Base-by-base conservation (phyloP, 2,113 vertebrate genomes). In the Dasypus novemcinctus region DNA sequence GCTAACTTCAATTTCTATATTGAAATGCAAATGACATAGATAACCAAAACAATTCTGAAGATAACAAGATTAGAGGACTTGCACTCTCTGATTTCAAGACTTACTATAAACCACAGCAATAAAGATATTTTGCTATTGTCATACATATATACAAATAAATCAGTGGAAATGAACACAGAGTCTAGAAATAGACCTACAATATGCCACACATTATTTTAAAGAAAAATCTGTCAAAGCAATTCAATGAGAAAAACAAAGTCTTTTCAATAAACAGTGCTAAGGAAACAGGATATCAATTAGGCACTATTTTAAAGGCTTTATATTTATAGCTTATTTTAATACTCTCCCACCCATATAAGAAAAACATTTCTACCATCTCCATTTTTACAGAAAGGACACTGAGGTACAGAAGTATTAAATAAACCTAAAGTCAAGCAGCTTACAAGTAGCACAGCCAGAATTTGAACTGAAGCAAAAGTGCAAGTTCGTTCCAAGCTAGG, bases 21-120 rank as follows among this genome's bases (percentile, higher is more conserved):
- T 72, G 91, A 54, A 88, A 95, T 91, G 52, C 20, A 81, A 94
- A 94, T 81, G 27, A 69, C 21, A 23, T 86, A 93, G 85, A 63
- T 57, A 89, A 23, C 21, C 71, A 88, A 85, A 38, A 83, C n/a
- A 86, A 63, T 81, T 69, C 57, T 20, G 46, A 74, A 46, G 25
- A 93, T 43, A 66, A 89, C 59, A 76, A n/a, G 43, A 81, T 81
- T 61, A 88, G 61, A 87, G 11, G 38, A 61, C 7, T 64, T 64
- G 29, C 2, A 18, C 4, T 61, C 29, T 7, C 8, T 87, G 80
- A 72, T 72, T 92, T 87, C 13, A 64, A 89, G 33, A 4, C 59
- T 69, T 36, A 75, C 43, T 76, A 31, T 63, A 52, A 79, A 69
- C 36, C 10, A 29, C 33, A 66, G 27, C 54, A 69, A 38, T 29